Base-by-base conservation (phyloP, 2,113 vertebrate species). In the Gasterosteus aculeatus region DNA sequence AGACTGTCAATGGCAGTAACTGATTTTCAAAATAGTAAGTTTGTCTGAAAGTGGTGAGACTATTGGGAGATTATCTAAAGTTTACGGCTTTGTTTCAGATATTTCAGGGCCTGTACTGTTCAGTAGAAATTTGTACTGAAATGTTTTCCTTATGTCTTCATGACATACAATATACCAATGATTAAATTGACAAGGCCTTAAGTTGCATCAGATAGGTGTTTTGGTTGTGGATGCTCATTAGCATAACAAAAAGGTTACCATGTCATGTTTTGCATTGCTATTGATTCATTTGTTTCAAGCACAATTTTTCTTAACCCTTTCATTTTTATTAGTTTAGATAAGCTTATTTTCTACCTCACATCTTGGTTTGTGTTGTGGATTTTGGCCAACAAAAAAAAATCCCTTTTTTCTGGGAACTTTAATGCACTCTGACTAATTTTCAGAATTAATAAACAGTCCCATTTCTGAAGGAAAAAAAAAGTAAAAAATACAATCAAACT, bases 161-260 rank as follows among this genome's bases (percentile, higher is more conserved):
- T 60, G 66, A 85, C 68, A 19, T 77, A 47, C 42, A 46, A 22
- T 63, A 86, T 82, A 88, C 90, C 85, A 89, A 84, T 89, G 82
- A 90, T 80, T 77, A 74, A 83, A 84, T 70, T 75, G 39, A 85
- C 76, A 87, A 47, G 26, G 88, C 88, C 84, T 91, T 92, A 83
- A 85, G 76, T 83, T 82, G 72, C 81, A 77, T 88, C 78, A 54
- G 49, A 69, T 66, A 54, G 7, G 51, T 75, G 56, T 80, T 74
- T 88, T 81, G 49, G 49, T 72, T 78, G 49, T 61, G 77, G 72
- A 58, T 82, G 67, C 66, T 57, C 54, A 77, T 72, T 49, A 57
- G 67, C 41, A 26, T 44, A 12, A 66, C 39, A 67, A 53, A 57
- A 58, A 49, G 47, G 18, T 51, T 71, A 33, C 16, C 41, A 11